These are phyloP conservation scores for Synergus laeviventris DNA, from an alignment of 2,888 invertebrate species.

Conservation along the genomic window DNA sequence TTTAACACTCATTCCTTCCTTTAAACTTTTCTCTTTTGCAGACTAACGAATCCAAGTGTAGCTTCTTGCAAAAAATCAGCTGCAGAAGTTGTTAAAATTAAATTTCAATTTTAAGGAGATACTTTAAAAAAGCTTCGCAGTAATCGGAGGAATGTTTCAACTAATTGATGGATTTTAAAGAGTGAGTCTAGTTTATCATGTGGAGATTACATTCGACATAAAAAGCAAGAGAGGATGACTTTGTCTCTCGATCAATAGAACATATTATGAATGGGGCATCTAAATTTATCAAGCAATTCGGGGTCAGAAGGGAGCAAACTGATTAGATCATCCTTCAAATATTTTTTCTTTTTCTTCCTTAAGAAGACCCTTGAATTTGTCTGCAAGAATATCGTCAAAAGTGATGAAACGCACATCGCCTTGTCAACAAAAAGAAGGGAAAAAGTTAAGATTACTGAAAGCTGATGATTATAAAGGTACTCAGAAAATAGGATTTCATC, in stretches of 20 bases:
- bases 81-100: neutral
- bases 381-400: neutral
- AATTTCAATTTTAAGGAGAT: neutral
- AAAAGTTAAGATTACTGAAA: constrained; percentile 9
- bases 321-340: neutral
- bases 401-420: neutral
- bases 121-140: neutral
- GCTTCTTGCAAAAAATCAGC: neutral
- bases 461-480: neutral
- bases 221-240: neutral
- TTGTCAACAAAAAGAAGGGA: neutral
- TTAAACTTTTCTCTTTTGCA: neutral
- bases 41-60: neutral
- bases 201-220: neutral
- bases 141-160: neutral
- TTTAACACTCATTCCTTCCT: constrained; percentile 3
- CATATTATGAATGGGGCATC: neutral
- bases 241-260: neutral
- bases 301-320: neutral
- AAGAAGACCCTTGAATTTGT: neutral
- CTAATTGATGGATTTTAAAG: neutral
- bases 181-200: neutral
- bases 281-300: constrained; percentile 1
- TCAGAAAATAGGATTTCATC: neutral
- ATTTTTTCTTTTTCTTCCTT: neutral